Evolutionary conservation across 2,888 invertebrate species (phyloP).

Genomic region (Pristionchus maxplancki): DNA sequence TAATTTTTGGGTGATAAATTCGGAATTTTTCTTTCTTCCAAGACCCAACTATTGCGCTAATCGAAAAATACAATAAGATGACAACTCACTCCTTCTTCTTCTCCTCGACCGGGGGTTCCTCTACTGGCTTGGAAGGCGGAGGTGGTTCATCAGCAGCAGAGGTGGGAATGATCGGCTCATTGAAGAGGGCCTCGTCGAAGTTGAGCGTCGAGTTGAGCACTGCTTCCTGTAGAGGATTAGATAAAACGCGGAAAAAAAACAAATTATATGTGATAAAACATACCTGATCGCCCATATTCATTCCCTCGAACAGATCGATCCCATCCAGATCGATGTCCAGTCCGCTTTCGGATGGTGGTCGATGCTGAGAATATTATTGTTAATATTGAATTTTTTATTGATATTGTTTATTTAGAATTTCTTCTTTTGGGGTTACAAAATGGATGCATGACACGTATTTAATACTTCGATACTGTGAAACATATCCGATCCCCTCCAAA

Average conservation of each 20-base stretch:
- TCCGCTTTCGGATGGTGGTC: slow-evolving; percentile 3
- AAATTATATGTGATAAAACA: too few species aligned
- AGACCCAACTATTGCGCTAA: too few species aligned
- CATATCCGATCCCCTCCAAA: background rate
- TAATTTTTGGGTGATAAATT: too few species aligned
- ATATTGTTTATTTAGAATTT: background rate
- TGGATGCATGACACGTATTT: too few species aligned
- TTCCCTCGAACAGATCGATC: slow-evolving; percentile 17
- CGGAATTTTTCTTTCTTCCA: too few species aligned
- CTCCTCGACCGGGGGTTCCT: background rate
- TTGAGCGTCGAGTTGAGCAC: slow-evolving; percentile 13
- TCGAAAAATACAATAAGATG: background rate
- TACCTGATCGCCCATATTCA: background rate
- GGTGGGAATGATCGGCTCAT: background rate
- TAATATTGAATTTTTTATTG: background rate
- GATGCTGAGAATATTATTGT: background rate
- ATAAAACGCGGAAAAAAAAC: too few species aligned
- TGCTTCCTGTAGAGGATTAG: background rate
- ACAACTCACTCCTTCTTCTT: background rate
- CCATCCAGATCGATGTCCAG: slow-evolving; percentile 10
- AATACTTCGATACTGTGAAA: background rate
- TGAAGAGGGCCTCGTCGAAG: slow-evolving; percentile 27
- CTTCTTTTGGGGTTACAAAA: too few species aligned
- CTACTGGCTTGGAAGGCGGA: background rate
- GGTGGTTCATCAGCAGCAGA: background rate